phyloP scores from a whole-genome alignment of 1,140 invertebrate species.

The Brachionus manjavacas region DNA sequence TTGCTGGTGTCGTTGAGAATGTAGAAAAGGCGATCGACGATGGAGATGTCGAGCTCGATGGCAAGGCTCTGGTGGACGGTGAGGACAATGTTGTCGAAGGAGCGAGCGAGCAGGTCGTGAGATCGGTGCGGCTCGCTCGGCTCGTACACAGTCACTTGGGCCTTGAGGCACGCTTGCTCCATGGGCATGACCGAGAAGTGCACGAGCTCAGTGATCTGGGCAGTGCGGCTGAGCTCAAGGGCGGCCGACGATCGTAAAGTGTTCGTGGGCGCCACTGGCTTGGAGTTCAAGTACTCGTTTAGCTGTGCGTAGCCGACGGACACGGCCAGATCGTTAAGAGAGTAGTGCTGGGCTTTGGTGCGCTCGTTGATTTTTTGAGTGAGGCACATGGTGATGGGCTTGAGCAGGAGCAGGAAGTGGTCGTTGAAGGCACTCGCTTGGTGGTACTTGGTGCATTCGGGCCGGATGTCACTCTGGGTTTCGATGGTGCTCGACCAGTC shows the following conservation, averaged over 20 bases:
- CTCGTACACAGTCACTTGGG: background rate
- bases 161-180: background rate
- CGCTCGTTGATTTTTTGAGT: constrained; percentile 28
- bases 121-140: background rate
- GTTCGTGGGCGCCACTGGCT: background rate
- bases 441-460: background rate
- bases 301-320: background rate
- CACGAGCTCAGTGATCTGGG: background rate
- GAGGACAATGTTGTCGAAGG: background rate
- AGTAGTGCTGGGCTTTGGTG: background rate
- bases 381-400: background rate
- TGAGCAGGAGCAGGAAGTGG: background rate
- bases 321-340: background rate
- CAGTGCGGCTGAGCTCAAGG: background rate
- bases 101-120: background rate
- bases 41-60: constrained; percentile 31
- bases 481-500: background rate
- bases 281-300: background rate
- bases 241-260: background rate
- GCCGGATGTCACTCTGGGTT: background rate
- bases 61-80: background rate
- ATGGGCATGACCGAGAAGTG: background rate
- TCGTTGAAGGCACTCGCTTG: constrained; percentile 29
- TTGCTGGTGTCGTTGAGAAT: background rate
- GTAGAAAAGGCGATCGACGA: constrained; percentile 23